A percentile compares a stretch with the other conserved stretches of the same genome.
phyloP scores from a whole-genome alignment of 1,140 invertebrate genomes.

The Diachasmimorpha longicaudata region DNA sequence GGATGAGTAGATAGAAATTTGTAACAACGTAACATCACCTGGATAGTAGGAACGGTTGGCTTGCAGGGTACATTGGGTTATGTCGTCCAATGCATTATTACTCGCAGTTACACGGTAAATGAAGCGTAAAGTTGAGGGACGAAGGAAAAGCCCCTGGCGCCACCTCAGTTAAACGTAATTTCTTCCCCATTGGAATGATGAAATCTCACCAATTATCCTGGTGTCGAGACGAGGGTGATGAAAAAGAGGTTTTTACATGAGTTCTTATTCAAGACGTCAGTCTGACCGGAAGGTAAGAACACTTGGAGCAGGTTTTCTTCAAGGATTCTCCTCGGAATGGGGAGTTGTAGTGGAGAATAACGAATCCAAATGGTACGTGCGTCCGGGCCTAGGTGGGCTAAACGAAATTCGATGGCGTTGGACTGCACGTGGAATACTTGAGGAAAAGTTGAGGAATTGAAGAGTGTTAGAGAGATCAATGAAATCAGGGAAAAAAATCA shows the following conservation, averaged over 20 bases:
- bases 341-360: slow-evolving; percentile 15
- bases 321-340: background rate
- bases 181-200: background rate
- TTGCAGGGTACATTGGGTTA: background rate
- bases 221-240: background rate
- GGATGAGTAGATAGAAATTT: background rate
- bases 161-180: background rate
- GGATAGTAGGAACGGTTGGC: background rate
- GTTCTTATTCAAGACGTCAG: slow-evolving; percentile 8
- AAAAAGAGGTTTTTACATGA: background rate
- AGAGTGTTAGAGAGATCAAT: background rate
- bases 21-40: slow-evolving; percentile 1
- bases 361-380: slow-evolving; percentile 6
- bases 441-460: background rate
- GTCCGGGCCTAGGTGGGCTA: slow-evolving; percentile 8
- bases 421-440: slow-evolving; percentile 26
- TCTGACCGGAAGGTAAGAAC: background rate
- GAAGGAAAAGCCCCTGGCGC: background rate
- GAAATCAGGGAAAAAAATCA: too few species aligned
- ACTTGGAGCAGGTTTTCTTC: slow-evolving; percentile 4
- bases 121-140: background rate
- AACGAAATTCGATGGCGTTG: slow-evolving; percentile 27
- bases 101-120: slow-evolving; percentile 11
- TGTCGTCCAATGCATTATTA: background rate
- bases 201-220: background rate